Conservation (phyloP, 35 echinoderm and acorn worm genomes). For the Patiria miniata region DNA sequence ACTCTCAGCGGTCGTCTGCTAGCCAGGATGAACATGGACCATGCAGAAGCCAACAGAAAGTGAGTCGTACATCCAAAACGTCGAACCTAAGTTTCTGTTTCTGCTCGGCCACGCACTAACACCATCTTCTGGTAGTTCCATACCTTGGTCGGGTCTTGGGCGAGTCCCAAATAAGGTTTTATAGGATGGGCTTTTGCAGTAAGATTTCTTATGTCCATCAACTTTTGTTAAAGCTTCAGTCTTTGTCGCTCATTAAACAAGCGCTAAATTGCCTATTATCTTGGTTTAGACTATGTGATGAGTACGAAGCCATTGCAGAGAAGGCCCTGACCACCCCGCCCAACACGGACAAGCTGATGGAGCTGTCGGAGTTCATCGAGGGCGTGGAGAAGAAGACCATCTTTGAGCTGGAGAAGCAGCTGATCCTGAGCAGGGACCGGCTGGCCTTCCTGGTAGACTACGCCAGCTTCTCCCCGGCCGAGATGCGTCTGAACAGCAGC, state of each 20-base stretch:
- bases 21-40: constrained; percentile 92
- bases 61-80: constrained; percentile 40
- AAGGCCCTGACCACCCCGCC: constrained; percentile 95
- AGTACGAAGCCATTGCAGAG: constrained; percentile 95
- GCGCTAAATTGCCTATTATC: too few relatives aligned
- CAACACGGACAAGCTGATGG: constrained; percentile 98
- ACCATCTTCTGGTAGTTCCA: too few relatives aligned
- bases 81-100: too few relatives aligned
- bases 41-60: constrained; percentile 94
- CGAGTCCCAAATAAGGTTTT: too few relatives aligned
- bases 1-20: constrained; percentile 75
- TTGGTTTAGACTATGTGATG: constrained; percentile 87
- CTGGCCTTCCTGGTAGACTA: constrained; percentile 94
- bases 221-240: too few relatives aligned
- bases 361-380: constrained; percentile 81
- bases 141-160: too few relatives aligned
- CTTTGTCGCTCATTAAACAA: too few relatives aligned
- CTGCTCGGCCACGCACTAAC: too few relatives aligned
- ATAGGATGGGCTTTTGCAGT: too few relatives aligned
- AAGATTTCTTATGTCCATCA: too few relatives aligned
- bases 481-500: constrained; percentile 97
- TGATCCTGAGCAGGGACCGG: constrained; percentile 80
- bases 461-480: constrained; percentile 93
- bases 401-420: constrained; percentile 84
- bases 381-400: constrained; percentile 92